Evolutionary conservation across 2,113 vertebrate species (phyloP).

Genomic region (Equus przewalskii): DNA sequence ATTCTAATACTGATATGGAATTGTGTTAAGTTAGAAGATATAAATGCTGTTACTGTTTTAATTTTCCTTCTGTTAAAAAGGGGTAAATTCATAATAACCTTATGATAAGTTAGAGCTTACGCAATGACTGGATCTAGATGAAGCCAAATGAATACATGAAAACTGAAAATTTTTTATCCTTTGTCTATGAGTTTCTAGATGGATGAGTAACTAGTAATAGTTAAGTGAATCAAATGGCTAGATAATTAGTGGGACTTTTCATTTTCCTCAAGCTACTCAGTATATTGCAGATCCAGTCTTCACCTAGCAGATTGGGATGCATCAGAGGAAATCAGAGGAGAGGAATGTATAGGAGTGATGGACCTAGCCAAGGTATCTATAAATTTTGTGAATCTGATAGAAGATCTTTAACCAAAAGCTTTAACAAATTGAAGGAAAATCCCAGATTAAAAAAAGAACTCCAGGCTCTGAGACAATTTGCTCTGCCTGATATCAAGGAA

Average conservation of each 20-base stretch:
- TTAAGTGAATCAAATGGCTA: conserved; percentile 10
- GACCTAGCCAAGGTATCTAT: neutral
- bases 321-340: neutral
- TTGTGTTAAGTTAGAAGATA: neutral
- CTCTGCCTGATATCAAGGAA: conserved; percentile 10
- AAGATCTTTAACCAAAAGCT: conserved; percentile 4
- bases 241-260: neutral
- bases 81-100: neutral
- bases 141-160: neutral
- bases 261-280: neutral
- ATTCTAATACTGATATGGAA: neutral
- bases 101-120: neutral
- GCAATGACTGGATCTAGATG: neutral
- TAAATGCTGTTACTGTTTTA: neutral
- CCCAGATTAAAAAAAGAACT: neutral
- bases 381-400: neutral
- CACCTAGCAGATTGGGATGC: neutral
- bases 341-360: neutral
- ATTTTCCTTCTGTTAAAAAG: neutral
- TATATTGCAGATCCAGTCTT: neutral
- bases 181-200: neutral
- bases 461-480: neutral
- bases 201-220: neutral
- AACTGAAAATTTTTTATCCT: neutral
- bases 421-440: neutral